phyloP scores from a whole-genome alignment of 2,888 invertebrate species.

The Germaria angustata region DNA sequence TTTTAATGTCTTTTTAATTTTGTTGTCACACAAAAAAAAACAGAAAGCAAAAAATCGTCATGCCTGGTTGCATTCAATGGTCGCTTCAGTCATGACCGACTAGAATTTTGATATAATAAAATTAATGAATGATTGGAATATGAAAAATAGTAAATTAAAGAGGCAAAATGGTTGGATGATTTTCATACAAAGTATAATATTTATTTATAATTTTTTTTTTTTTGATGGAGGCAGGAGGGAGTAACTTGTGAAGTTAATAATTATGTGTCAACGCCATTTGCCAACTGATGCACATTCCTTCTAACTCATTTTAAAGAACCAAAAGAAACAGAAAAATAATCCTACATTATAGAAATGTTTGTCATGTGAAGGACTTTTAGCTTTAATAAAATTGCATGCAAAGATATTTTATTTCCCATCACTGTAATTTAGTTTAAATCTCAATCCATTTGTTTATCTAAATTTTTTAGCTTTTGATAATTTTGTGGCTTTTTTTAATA shows the following conservation, averaged over 20 bases:
- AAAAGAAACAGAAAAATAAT: background rate
- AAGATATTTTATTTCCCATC: too few species aligned
- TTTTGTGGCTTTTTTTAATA: background rate
- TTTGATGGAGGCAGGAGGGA: background rate
- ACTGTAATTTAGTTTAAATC: constrained; percentile 22
- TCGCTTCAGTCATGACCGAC: constrained; percentile 2
- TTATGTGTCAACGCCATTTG: constrained; percentile 59
- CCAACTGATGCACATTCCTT: constrained; percentile 8
- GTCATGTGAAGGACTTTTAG: background rate
- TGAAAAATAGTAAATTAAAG: constrained; percentile 18
- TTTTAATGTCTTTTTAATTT: constrained; percentile 66
- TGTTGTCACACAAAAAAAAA: constrained; percentile 12
- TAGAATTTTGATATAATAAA: background rate
- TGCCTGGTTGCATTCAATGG: constrained; percentile 53
- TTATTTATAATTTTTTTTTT: background rate
- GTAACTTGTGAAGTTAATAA: constrained; percentile 2
- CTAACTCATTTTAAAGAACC: background rate
- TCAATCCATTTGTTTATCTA: constrained; percentile 39
- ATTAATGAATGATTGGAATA: background rate
- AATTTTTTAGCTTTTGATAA: constrained; percentile 21
- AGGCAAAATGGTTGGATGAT: constrained; percentile 36
- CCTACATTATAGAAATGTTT: background rate
- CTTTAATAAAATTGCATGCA: too few species aligned
- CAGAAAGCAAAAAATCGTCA: background rate
- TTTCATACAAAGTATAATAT: background rate